Evolutionary conservation across 2,797 vertebrate genomes (phyloP).

Genomic region (Rhadinocentrus ornatus): DNA sequence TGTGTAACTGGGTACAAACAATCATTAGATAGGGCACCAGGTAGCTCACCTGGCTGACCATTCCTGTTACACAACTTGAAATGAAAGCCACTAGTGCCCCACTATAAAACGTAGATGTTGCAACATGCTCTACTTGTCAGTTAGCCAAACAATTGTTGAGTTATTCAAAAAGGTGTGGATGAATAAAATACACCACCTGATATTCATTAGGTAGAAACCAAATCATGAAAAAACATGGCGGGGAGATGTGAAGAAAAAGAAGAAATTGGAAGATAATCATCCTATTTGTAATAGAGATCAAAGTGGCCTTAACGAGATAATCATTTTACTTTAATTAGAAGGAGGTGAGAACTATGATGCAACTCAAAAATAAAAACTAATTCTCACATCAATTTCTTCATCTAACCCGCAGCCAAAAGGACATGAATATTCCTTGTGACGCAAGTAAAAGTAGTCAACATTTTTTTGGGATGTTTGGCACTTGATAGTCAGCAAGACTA

Average conservation of each 20-base stretch:
- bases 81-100: not conserved
- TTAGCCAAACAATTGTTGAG: not conserved
- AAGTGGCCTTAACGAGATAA: not conserved
- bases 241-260: not conserved
- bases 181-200: not conserved
- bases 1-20: too few relatives aligned
- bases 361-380: not conserved
- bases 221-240: not conserved
- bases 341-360: not conserved
- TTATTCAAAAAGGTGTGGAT: not conserved
- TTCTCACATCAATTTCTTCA: not conserved
- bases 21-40: too few relatives aligned
- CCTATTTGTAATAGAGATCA: not conserved
- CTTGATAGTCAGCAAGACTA: not conserved
- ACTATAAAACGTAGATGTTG: not conserved
- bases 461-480: not conserved
- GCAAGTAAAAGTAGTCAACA: not conserved
- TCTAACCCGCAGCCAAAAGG: not conserved
- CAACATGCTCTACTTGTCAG: not conserved
- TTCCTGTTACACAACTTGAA: not conserved
- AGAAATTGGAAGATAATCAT: not conserved
- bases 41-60: not conserved
- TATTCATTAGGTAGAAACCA: not conserved
- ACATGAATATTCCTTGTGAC: not conserved
- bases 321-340: constrained; percentile 1